Conservation (phyloP, 2,113 vertebrate species). For the Lophius piscatorius region DNA sequence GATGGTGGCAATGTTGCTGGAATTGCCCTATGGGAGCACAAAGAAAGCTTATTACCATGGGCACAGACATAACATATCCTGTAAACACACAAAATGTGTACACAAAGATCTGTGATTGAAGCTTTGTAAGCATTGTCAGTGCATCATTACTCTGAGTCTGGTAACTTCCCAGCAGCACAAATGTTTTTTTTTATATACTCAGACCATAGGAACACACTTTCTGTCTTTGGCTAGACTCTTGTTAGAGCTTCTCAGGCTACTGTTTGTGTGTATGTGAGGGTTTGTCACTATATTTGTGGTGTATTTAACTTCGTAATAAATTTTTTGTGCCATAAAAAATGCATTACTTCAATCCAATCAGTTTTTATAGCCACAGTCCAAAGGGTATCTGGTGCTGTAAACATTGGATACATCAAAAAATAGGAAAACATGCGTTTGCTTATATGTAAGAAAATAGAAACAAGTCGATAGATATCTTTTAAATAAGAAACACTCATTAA, state of each 20-base stretch:
- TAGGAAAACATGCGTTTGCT: not conserved
- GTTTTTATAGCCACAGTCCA: constrained; percentile 9
- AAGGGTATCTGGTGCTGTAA: constrained; percentile 5
- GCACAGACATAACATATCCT: not conserved
- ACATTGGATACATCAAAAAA: not conserved
- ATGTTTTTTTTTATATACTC: constrained; percentile 41
- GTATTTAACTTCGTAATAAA: constrained; percentile 6
- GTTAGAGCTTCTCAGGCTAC: constrained; percentile 4
- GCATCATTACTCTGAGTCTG: constrained; percentile 48
- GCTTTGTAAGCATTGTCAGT: constrained; percentile 32
- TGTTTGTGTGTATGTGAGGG: too few relatives aligned
- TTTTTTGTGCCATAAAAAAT: constrained; percentile 12
- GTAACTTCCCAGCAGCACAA: constrained; percentile 36
- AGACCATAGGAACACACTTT: constrained; percentile 15
- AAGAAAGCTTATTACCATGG: constrained; percentile 12
- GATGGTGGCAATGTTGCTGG: constrained; percentile 92
- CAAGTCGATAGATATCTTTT: too few relatives aligned
- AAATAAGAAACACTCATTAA: too few relatives aligned
- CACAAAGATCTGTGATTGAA: constrained; percentile 17
- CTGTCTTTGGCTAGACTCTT: constrained; percentile 4
- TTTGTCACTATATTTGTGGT: not conserved
- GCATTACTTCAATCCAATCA: constrained; percentile 6
- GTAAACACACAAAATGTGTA: constrained; percentile 14
- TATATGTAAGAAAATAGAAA: not conserved
- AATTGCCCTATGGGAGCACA: constrained; percentile 89